These are phyloP conservation scores for Xiphophorus couchianus DNA, from an alignment of 2,113 vertebrate genomes.

Conservation along the genomic window DNA sequence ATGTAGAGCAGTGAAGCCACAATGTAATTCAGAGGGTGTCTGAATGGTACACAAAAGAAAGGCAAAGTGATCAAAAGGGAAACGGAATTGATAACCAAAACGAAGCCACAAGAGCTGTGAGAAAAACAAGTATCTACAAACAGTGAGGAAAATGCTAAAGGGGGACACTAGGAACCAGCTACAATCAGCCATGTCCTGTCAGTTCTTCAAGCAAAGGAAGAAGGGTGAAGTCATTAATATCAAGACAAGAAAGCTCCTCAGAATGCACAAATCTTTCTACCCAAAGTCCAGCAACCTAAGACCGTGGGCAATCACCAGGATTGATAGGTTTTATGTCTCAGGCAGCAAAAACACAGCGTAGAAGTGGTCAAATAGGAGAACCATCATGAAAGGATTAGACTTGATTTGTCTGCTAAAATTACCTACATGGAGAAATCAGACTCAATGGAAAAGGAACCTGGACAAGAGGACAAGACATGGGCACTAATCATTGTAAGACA, in stretches of 20 bases:
- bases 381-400: background rate
- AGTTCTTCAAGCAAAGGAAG: background rate
- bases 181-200: background rate
- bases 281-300: background rate
- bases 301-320: background rate
- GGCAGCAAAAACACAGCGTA: background rate
- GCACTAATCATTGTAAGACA: background rate
- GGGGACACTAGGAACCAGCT: background rate
- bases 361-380: background rate
- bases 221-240: background rate
- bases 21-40: background rate
- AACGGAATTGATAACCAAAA: background rate
- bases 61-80: background rate
- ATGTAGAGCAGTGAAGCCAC: background rate
- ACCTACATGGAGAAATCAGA: background rate
- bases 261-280: background rate
- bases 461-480: background rate
- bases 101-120: background rate
- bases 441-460: background rate
- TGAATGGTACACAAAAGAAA: background rate
- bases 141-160: background rate
- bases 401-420: background rate
- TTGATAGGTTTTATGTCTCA: background rate
- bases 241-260: background rate
- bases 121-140: background rate